Evolutionary conservation across 2,888 invertebrate genomes (phyloP), one percentile per base, ranked within the genome.

Genomic region (Lithodes maja): DNA sequence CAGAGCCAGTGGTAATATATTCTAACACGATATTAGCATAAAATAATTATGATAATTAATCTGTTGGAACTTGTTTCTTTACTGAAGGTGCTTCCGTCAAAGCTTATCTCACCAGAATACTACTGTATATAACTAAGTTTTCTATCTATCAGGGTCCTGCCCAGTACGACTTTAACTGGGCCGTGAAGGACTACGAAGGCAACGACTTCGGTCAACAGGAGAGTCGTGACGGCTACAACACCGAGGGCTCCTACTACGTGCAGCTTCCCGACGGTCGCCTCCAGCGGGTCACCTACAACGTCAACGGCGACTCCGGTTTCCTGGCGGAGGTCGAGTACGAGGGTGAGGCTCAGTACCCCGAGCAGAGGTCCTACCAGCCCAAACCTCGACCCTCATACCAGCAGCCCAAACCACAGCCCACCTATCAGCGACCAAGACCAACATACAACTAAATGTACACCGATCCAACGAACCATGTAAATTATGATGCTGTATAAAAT

Each of bases 181-280:
- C 78, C 17, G 89, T 85, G 77, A 81, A 81, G 75, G 89, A 89
- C 78, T 89, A 85, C 82, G 61, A 85, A n/a, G 77, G 82, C 68
- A 75, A 80, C 68, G 85, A 89, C 85, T 89, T 61, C 89, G 85
- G 89, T 74, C 85, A 85, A 12, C 52, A 85, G 77, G 82, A 89
- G 71, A 53, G 17, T 53, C 85, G 85, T 33, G 78, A 89, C 68
- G 89, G 85, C 15, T 49, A 71, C 82, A 52, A 75, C 82, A 68
- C 85, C 33, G 52, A 50, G 69, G 89, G 85, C 12, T 71, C 82
- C 17, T 89, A 89, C 78, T 85, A 84, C 52, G 89, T 85, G n/a
- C 85, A 77, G 78, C 85, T 89, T 52, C 89, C 89, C n/a, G 89
- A 89, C 71, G 85, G 89, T 33, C 85, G 89, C 17, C 78, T 85